Evolutionary conservation across 2,888 invertebrate species (phyloP).

Genomic region (Drosophila meridiana): DNA sequence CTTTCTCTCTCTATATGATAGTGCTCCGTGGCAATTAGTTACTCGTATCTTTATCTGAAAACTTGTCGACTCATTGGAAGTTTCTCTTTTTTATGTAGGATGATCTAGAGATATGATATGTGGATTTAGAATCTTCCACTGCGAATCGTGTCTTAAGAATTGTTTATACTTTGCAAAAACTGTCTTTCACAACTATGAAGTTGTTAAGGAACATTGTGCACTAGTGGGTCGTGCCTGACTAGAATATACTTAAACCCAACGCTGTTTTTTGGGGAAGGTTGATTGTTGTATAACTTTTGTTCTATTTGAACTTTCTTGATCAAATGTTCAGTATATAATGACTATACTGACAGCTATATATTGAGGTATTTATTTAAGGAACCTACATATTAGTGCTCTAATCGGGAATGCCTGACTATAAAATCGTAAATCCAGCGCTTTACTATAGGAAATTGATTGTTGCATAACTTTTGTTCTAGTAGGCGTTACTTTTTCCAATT

Average conservation of each 20-base stretch:
- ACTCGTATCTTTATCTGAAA: not conserved
- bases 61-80: slow-evolving; percentile 5
- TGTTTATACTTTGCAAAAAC: not conserved
- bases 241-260: not conserved
- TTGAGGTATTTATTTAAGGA: not conserved
- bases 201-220: not conserved
- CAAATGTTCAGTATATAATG: not conserved
- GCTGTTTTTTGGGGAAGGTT: not conserved
- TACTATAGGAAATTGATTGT: no score
- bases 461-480: no score
- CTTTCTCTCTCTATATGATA: not conserved
- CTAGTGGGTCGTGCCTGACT: not conserved
- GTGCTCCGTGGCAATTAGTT: not conserved
- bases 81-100: not conserved
- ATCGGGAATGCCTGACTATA: no score
- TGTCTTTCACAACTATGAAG: not conserved
- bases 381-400: no score
- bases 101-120: not conserved
- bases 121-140: not conserved
- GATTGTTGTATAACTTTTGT: not conserved
- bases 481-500: no score
- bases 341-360: not conserved
- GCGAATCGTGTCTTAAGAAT: not conserved
- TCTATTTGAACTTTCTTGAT: not conserved
- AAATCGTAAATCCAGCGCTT: no score